Percentiles rank a stretch among this genome's conserved stretches.
phyloP scores from a whole-genome alignment of 2,888 invertebrate genomes.

The Dioctria rufipes region DNA sequence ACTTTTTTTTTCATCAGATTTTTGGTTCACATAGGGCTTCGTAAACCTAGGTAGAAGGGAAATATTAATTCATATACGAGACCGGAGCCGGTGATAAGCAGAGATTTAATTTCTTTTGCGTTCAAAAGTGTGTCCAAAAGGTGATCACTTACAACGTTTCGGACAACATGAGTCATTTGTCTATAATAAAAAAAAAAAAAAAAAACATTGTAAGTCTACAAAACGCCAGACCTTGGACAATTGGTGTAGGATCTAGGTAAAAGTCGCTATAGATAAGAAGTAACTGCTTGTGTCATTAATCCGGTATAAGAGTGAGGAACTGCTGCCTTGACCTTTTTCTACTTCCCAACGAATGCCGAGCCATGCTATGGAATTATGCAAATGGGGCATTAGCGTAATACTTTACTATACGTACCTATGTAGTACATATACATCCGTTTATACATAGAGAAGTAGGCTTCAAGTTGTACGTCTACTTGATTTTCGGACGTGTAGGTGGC shows the following conservation, averaged over 20 bases:
- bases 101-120: slow-evolving; percentile 5
- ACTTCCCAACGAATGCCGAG: not conserved
- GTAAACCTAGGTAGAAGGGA: slow-evolving; percentile 11
- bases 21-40: slow-evolving; percentile 12
- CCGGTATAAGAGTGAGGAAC: slow-evolving; percentile 17
- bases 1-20: no score
- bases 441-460: not conserved
- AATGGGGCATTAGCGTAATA: slow-evolving; percentile 44
- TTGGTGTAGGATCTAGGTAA: slow-evolving; percentile 29
- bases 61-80: slow-evolving; percentile 26
- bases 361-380: slow-evolving; percentile 38
- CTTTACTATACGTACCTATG: no score
- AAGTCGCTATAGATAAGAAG: slow-evolving; percentile 11
- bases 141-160: slow-evolving; percentile 3
- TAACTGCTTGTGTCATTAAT: slow-evolving; percentile 26
- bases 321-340: slow-evolving; percentile 47
- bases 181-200: slow-evolving; percentile 5
- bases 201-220: not conserved
- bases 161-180: slow-evolving; percentile 33
- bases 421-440: no score
- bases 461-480: slow-evolving; percentile 34
- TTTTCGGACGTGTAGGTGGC: slow-evolving; percentile 27
- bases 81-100: no score
- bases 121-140: not conserved
- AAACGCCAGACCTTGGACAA: slow-evolving; percentile 35